Evolutionary conservation across 2,797 vertebrate species (phyloP).

Genomic region (Pagetopsis macropterus): DNA sequence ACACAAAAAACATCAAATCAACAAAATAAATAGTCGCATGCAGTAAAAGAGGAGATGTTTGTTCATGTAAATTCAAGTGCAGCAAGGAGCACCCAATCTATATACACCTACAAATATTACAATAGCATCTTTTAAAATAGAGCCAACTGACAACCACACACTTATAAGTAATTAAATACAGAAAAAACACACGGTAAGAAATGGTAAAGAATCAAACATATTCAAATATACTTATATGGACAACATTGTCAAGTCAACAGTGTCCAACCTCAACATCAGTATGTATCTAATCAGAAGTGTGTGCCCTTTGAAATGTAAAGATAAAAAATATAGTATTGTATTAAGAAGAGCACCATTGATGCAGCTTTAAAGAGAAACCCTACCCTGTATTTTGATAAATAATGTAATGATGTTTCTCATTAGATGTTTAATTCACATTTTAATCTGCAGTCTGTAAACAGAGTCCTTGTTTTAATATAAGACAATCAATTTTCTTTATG

Average conservation of each 20-base stretch:
- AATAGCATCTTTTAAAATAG: too few species aligned
- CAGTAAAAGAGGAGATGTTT: background rate
- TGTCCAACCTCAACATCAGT: too few species aligned
- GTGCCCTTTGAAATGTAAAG: background rate
- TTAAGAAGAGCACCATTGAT: background rate
- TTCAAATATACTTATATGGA: background rate
- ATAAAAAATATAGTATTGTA: background rate
- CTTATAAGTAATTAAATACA: background rate
- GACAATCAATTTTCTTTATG: background rate
- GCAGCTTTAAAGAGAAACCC: background rate
- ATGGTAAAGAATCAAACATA: background rate
- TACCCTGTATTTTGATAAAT: background rate
- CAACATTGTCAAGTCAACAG: background rate
- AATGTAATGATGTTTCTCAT: too few species aligned
- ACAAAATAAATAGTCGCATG: background rate
- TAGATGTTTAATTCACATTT: too few species aligned
- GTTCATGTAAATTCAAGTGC: background rate
- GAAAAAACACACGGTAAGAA: background rate
- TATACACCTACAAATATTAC: too few species aligned
- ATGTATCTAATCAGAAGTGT: too few species aligned
- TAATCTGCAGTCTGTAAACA: too few species aligned
- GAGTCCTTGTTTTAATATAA: background rate
- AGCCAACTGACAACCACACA: background rate
- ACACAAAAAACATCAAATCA: background rate
- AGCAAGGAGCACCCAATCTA: background rate